Percentiles rank a stretch among this genome's conserved stretches.
Conservation (phyloP, 2,888 invertebrate genomes). For the Andrena marginata region DNA sequence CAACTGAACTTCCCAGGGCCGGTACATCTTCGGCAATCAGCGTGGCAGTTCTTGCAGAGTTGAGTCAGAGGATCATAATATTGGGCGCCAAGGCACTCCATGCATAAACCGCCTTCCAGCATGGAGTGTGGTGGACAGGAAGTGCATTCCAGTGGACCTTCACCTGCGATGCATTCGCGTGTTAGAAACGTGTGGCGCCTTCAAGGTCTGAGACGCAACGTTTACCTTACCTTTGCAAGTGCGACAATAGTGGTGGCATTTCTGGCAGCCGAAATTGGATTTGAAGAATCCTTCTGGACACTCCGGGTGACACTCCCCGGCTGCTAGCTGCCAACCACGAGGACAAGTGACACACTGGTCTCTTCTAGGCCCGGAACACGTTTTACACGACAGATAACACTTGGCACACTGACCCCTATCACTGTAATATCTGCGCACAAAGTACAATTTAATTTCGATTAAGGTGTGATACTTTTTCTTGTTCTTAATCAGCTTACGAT, state of each 20-base stretch:
- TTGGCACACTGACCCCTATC: slow-evolving; percentile 93
- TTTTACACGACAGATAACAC: slow-evolving; percentile 94
- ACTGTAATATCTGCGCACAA: slow-evolving; percentile 90
- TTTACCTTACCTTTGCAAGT: slow-evolving; percentile 91
- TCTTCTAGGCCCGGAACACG: slow-evolving; percentile 93
- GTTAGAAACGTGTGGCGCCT: neutral
- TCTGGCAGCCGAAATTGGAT: slow-evolving; percentile 92
- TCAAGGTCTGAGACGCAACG: neutral
- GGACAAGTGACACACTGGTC: slow-evolving; percentile 95
- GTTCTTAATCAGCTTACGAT: too few relatives aligned
- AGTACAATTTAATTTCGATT: neutral
- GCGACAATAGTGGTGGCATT: slow-evolving; percentile 95
- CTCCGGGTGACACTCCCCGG: slow-evolving; percentile 93
- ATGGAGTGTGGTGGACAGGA: slow-evolving; percentile 91
- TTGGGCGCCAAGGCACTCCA: slow-evolving; percentile 91
- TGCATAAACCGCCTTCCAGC: slow-evolving; percentile 91
- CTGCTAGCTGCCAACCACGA: slow-evolving; percentile 92
- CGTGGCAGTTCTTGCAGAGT: slow-evolving; percentile 89
- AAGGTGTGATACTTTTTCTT: neutral
- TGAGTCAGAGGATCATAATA: slow-evolving; percentile 90
- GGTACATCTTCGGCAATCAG: slow-evolving; percentile 89
- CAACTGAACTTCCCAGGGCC: slow-evolving; percentile 90
- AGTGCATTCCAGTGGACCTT: slow-evolving; percentile 91
- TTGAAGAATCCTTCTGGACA: slow-evolving; percentile 96
- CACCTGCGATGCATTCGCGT: slow-evolving; percentile 84